Conservation (phyloP, 2,797 vertebrate species). For the Phaenicophaeus curvirostris region DNA sequence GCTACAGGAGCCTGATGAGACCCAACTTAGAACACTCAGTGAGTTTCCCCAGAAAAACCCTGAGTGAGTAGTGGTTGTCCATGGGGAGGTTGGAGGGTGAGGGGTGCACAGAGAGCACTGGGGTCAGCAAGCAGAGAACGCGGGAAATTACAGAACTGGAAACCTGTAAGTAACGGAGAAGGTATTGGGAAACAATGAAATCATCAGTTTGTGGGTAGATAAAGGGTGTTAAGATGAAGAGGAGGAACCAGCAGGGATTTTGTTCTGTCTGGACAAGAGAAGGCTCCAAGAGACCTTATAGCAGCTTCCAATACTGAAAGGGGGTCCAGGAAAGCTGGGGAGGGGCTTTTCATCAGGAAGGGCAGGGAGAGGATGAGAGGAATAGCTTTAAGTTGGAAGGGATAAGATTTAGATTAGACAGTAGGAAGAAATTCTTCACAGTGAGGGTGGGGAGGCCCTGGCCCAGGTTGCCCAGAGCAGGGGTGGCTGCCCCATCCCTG, state of each 20-base stretch:
- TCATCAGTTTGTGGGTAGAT: background rate
- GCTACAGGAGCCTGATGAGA: background rate
- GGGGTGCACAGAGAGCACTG: rapidly evolving
- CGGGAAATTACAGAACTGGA: background rate
- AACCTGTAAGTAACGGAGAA: background rate
- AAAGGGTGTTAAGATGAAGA: background rate
- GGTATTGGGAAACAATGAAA: background rate
- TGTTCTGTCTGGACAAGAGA: no score
- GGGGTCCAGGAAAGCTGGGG: no score
- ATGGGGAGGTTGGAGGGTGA: background rate
- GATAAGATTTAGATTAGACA: no score
- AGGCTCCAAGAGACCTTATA: background rate
- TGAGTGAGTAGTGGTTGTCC: rapidly evolving
- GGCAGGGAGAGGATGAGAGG: no score
- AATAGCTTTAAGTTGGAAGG: no score
- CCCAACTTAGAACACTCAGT: rapidly evolving
- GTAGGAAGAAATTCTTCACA: no score
- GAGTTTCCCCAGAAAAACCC: background rate
- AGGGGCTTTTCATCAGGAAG: no score
- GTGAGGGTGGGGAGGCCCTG: no score
- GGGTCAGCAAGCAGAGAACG: rapidly evolving
- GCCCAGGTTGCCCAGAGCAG: no score
- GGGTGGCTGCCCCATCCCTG: no score
- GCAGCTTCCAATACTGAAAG: no score
- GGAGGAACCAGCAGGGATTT: background rate